Base-by-base conservation (phyloP, 2,113 vertebrate species). In the Lates calcarifer region DNA sequence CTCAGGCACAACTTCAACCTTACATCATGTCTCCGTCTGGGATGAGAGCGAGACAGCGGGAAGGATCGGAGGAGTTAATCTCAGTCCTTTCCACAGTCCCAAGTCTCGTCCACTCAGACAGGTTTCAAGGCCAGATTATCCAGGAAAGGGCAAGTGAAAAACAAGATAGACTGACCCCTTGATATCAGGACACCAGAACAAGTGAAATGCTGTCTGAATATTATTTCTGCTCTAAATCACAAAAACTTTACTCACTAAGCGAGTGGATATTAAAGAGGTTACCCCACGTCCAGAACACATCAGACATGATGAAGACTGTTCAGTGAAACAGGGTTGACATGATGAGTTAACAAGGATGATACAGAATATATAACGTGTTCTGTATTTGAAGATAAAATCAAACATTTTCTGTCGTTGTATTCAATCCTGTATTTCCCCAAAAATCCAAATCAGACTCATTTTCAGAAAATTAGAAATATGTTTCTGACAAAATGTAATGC, bases 1-100 rank as follows among this genome's bases (percentile, higher is more conserved):
- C 18, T 33, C 53, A 39, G 56, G 61, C 65, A 33, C 26, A 1
- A 37, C 62, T 28, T 62, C 47, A 47, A 45, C 66, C 74, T 89
- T 89, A 90, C 84, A 28, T 93, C 88, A 93, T 69, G 62, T 85
- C 85, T 85, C 74, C 82, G 85, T 91, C 85, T 81, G 86, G 82
- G 70, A 55, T 31, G 68, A 64, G 15, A 65, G 26, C 5, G 22
- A 65, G 55, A 72, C 55, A 20, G 63, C 51, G 69, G 49, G 55
- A 64, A 45, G n/a, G 71, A 71, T 8, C 1, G 12, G 37, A 29
- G 43, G 35, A 65, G 60, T 60, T 89, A 84, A 89, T 91, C 74
- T 80, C 53, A 55, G 24, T 62, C 77, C 75, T 77, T 49, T 18
- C 7, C 45, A 69, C 73, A 29, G 56, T 5, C 17, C 77, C 79